Conservation (phyloP, 2,113 vertebrate species). For the Hassar affinis region DNA sequence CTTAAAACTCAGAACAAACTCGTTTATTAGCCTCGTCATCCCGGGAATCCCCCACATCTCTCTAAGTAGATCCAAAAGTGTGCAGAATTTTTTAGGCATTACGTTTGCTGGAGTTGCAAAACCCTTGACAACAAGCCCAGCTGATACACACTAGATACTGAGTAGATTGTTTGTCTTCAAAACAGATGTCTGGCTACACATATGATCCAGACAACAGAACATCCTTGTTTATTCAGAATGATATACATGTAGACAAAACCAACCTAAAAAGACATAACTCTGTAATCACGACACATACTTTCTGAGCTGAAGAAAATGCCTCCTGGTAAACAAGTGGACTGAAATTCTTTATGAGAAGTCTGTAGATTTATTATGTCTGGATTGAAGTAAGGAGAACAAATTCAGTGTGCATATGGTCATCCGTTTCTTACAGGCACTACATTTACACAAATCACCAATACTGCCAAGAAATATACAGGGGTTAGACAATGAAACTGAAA, state of each 20-base stretch:
- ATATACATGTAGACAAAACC: slow-evolving; percentile 18
- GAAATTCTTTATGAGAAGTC: background rate
- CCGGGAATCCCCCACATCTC: slow-evolving; percentile 37
- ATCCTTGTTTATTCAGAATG: background rate
- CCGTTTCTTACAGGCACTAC: too few species aligned
- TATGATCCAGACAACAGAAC: slow-evolving; percentile 13
- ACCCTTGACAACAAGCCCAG: background rate
- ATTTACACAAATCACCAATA: background rate
- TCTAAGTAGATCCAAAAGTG: background rate
- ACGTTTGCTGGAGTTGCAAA: slow-evolving; percentile 11
- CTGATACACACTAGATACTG: background rate
- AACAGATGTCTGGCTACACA: slow-evolving; percentile 5
- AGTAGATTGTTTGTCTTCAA: slow-evolving; percentile 5
- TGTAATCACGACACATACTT: background rate
- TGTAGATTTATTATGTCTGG: background rate
- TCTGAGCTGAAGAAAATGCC: background rate
- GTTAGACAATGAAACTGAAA: too few species aligned
- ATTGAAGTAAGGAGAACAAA: background rate
- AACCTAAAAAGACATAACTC: slow-evolving; percentile 21
- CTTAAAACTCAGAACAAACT: slow-evolving; percentile 33
- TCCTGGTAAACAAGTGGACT: background rate
- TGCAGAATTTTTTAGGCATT: slow-evolving; percentile 23
- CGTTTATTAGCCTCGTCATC: slow-evolving; percentile 9
- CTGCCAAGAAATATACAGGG: slow-evolving; percentile 7
- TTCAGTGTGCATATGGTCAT: background rate